Conservation (phyloP, 1,140 invertebrate species). For the Drosophila lowei region DNA sequence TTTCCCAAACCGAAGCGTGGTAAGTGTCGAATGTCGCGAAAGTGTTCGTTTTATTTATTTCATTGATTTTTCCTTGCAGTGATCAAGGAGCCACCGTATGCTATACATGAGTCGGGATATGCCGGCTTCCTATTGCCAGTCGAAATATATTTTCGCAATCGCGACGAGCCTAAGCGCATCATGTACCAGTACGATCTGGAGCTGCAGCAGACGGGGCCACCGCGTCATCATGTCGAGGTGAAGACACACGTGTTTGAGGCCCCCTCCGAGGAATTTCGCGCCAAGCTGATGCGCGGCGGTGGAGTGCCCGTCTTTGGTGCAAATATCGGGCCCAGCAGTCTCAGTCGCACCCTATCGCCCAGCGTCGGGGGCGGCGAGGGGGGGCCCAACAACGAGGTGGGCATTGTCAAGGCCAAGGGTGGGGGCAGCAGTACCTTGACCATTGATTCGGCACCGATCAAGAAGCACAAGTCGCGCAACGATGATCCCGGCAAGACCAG, state of each 20-base stretch:
- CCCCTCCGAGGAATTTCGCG: constrained; percentile 94
- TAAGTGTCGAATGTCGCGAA: constrained; percentile 75
- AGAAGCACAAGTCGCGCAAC: constrained; percentile 87
- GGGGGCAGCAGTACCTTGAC: constrained; percentile 62
- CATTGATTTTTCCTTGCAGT: constrained; percentile 85
- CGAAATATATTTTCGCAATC: constrained; percentile 95
- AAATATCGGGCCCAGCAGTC: constrained; percentile 40
- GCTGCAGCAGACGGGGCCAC: constrained; percentile 89
- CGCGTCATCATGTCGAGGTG: constrained; percentile 89
- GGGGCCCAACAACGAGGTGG: constrained; percentile 39
- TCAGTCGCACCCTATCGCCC: constrained; percentile 54
- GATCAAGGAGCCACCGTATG: constrained; percentile 95
- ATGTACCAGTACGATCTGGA: constrained; percentile 93
- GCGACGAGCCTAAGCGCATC: constrained; percentile 95
- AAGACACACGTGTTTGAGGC: constrained; percentile 84
- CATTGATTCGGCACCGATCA: constrained; percentile 82
- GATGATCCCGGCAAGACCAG: constrained; percentile 85
- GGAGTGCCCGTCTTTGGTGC: constrained; percentile 84
- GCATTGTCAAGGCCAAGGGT: constrained; percentile 87
- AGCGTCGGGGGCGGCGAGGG: constrained; percentile 36
- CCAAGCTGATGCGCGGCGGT: constrained; percentile 94
- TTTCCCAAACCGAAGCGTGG: constrained; percentile 95
- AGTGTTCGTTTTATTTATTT: background rate
- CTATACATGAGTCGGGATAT: constrained; percentile 96
- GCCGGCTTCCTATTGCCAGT: constrained; percentile 96